phyloP scores from a whole-genome alignment of 2,113 vertebrate species.

The Helogale parvula region DNA sequence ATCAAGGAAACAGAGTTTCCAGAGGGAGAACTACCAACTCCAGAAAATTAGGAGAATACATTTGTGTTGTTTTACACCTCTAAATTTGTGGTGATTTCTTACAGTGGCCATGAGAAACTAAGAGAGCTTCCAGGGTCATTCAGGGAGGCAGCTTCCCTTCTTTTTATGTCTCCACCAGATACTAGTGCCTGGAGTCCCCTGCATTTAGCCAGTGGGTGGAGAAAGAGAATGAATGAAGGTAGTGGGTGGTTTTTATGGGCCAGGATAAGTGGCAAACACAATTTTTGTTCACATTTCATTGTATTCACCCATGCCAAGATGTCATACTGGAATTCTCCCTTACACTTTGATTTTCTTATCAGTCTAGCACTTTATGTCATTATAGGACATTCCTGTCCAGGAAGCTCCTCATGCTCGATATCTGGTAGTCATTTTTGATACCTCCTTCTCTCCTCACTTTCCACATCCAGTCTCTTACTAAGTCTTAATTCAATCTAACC shows the following conservation, averaged over 20 bases:
- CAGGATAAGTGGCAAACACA: background rate
- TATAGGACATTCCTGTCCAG: background rate
- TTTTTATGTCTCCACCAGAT: background rate
- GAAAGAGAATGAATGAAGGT: background rate
- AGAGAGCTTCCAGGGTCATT: background rate
- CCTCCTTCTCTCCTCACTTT: background rate
- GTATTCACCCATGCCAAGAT: background rate
- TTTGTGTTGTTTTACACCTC: background rate
- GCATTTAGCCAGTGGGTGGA: background rate
- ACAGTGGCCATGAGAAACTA: background rate
- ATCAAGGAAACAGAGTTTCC: background rate
- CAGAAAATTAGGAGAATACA: background rate
- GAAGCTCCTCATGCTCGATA: background rate
- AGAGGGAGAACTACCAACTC: background rate
- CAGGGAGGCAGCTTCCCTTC: background rate
- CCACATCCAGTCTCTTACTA: background rate
- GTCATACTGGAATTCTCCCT: background rate
- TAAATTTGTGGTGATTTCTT: background rate
- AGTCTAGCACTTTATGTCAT: background rate
- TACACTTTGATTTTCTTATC: background rate
- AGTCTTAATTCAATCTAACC: background rate
- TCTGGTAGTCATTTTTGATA: background rate
- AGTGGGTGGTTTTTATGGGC: background rate
- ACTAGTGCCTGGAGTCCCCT: background rate
- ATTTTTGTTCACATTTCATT: slow-evolving; percentile 1